phyloP scores from a whole-genome alignment of 2,888 invertebrate species.

The Dicyrtoma fusca region DNA sequence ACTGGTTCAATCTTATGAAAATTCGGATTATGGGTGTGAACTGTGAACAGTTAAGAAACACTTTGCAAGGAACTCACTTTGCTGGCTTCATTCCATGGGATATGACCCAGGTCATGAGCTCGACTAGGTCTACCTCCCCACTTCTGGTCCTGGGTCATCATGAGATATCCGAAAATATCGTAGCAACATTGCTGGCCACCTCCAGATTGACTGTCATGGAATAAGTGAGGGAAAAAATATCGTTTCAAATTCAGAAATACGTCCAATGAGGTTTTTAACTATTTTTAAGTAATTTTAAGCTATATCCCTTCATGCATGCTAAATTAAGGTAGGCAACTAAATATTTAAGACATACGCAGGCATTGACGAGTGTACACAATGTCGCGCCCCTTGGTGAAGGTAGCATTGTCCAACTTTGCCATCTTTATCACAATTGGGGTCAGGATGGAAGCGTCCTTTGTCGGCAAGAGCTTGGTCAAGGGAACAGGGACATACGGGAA shows the following conservation, averaged over 20 bases:
- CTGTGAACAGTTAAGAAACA: too few species aligned
- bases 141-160: constrained; percentile 93
- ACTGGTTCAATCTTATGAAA: too few species aligned
- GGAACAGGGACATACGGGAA: constrained; percentile 83
- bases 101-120: constrained; percentile 85
- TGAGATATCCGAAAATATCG: constrained; percentile 85
- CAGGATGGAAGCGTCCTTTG: constrained; percentile 89
- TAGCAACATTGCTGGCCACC: constrained; percentile 98
- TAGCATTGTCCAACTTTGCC: constrained; percentile 80
- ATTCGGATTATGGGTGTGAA: too few species aligned
- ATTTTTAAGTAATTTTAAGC: background rate
- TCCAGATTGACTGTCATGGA: constrained; percentile 79
- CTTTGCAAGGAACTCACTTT: constrained; percentile 75
- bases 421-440: constrained; percentile 87
- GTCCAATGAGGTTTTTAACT: too few species aligned
- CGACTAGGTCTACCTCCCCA: constrained; percentile 87
- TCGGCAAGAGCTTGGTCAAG: constrained; percentile 87
- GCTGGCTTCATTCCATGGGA: constrained; percentile 93
- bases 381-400: constrained; percentile 85
- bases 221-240: constrained; percentile 2
- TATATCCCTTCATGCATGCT: background rate
- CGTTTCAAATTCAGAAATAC: background rate
- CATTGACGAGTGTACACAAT: constrained; percentile 88
- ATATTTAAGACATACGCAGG: constrained; percentile 71
- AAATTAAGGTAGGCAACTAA: background rate